Evolutionary conservation across 2,888 invertebrate species (phyloP), one percentile per base, ranked within the genome.

Genomic region (Drosophila greeni): DNA sequence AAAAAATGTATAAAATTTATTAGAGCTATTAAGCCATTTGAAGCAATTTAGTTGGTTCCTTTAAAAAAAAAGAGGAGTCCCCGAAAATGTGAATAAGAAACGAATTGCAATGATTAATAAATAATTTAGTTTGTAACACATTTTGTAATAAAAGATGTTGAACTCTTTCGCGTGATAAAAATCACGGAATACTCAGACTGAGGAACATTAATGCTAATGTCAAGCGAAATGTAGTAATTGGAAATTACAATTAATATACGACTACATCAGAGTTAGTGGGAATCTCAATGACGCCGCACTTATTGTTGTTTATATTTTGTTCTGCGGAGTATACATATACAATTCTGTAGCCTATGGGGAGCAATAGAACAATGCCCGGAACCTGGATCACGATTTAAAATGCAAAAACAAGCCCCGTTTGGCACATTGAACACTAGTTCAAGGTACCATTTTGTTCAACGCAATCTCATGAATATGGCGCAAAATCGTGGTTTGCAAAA

Each of bases 391-490:
- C n/a, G 31, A 34, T 37, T 51, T 60, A 11, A 29, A 49, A 34
- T 33, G 43, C 43, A 60, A 36, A 58, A 60, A 36, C 49, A 37
- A 49, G 37, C 11, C 24, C 24, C 36, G 14, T 20, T 14, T 20
- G 18, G 40, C 31, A 42, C 49, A 49, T 34, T 60, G 62, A 60
- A 43, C 62, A 43, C 60, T 60, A 56, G 60, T 43, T 43, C 60
- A 62, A 62, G 60, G 60, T 58, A 48, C 29, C 29, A 34, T 18
- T 33, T 26, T 47, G 45, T 47, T 39, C 47, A 40, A 40, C 57
- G 48, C 36, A 48, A 48, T 37, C 47, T 34, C 49, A 31, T 33
- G 51, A 51, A 39, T 56, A 37, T 47, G 18, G 29, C 31, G 40
- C 48, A 34, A 48, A 59, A 18, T 33, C 14, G 61, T 18, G 24